Evolutionary conservation across 2,797 vertebrate species (phyloP).

Genomic region (Aphelocoma californica): DNA sequence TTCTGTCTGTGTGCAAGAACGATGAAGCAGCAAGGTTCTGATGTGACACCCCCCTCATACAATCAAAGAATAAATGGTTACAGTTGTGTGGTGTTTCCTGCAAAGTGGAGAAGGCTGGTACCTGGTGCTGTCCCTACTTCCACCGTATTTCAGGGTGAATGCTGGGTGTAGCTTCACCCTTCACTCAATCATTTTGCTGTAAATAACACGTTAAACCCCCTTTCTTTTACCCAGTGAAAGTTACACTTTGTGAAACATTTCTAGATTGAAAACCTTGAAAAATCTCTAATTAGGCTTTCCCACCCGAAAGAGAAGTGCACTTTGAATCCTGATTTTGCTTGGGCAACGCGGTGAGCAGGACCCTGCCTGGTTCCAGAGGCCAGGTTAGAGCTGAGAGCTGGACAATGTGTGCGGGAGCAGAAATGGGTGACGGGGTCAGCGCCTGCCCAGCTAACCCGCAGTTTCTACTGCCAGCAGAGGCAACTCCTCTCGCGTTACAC

Average conservation of each 20-base stretch:
- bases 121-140: background rate
- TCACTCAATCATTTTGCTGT: background rate
- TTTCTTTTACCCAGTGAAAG: background rate
- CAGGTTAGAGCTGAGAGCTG: background rate
- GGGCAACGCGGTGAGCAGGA: background rate
- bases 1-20: background rate
- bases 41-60: background rate
- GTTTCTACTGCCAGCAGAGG: fast-evolving
- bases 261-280: background rate
- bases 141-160: background rate
- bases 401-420: fast-evolving
- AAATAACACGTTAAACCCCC: background rate
- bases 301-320: background rate
- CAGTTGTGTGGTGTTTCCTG: background rate
- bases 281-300: background rate
- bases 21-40: background rate
- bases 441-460: fast-evolving
- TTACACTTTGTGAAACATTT: background rate
- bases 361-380: background rate
- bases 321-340: background rate
- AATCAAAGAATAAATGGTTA: no score
- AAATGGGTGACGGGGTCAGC: background rate
- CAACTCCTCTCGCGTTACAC: fast-evolving
- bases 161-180: fast-evolving
- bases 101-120: fast-evolving